Conservation (phyloP, 2,113 vertebrate species). For the Pteronura brasiliensis region DNA sequence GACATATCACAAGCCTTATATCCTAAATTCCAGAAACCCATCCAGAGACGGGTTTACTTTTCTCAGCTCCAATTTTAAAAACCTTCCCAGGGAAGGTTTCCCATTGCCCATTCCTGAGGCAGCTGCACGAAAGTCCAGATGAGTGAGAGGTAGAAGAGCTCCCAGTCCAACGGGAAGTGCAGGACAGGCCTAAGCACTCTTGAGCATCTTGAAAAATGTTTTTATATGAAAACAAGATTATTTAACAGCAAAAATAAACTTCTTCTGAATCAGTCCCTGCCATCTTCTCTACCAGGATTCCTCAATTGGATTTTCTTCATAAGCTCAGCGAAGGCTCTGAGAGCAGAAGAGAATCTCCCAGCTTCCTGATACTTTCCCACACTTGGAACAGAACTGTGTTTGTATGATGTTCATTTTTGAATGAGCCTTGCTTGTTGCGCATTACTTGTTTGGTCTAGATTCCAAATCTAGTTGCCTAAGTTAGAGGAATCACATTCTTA, state of each 20-base stretch:
- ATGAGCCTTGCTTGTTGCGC: not conserved
- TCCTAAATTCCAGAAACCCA: too few species aligned
- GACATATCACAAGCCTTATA: not conserved
- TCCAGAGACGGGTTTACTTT: not conserved
- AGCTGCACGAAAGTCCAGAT: not conserved
- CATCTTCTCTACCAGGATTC: not conserved
- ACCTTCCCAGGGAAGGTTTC: not conserved
- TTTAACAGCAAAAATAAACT: not conserved
- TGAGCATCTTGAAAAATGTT: not conserved
- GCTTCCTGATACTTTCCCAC: not conserved
- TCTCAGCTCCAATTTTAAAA: not conserved
- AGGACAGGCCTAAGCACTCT: not conserved
- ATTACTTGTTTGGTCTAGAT: conserved; percentile 24
- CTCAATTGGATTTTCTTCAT: not conserved
- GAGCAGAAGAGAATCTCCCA: not conserved
- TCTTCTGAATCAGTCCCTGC: not conserved
- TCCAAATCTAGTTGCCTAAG: not conserved
- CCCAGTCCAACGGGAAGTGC: rapidly evolving
- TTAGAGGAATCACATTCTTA: not conserved
- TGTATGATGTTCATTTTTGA: not conserved
- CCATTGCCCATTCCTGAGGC: not conserved
- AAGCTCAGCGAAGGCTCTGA: not conserved
- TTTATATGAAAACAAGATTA: not conserved
- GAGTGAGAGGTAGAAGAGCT: not conserved
- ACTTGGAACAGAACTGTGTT: not conserved